Conservation (phyloP, 2,113 vertebrate species). For the Synodontis membranacea region DNA sequence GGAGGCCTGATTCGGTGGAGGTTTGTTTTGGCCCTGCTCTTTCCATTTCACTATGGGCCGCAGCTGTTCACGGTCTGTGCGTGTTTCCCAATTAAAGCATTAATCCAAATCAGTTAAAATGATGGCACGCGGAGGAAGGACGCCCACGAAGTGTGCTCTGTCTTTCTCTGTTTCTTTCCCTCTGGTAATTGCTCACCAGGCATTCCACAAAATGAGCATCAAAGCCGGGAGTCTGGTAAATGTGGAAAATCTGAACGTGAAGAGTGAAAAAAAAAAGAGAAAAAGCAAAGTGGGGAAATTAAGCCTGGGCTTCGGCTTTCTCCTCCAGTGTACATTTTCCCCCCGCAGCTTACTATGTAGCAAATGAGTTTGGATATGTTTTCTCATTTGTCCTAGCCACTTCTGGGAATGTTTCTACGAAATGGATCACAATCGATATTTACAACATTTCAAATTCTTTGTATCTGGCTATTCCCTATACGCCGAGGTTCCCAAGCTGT, state of each 20-base stretch:
- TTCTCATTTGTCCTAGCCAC: not conserved
- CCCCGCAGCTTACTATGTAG: conserved; percentile 54
- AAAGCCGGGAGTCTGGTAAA: conserved; percentile 71
- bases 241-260: conserved; percentile 76
- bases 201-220: conserved; percentile 71
- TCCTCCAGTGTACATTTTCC: conserved; percentile 53
- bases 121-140: conserved; percentile 65
- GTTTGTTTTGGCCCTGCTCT: conserved; percentile 73
- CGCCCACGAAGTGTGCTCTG: conserved; percentile 58
- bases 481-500: conserved; percentile 2
- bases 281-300: conserved; percentile 54
- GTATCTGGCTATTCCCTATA: not conserved
- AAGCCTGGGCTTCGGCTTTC: conserved; percentile 54
- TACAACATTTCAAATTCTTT: not conserved
- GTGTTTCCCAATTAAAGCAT: conserved; percentile 79
- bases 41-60: conserved; percentile 64
- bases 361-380: conserved; percentile 48
- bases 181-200: conserved; percentile 66
- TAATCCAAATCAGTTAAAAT: conserved; percentile 78
- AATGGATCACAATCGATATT: conserved; percentile 1
- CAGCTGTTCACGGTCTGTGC: conserved; percentile 75
- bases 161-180: conserved; percentile 49
- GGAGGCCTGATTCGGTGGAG: conserved; percentile 65
- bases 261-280: conserved; percentile 47
- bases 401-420: conserved; percentile 1